A percentile compares a stretch with the other conserved stretches of the same genome.
Evolutionary conservation across 2,113 vertebrate genomes (phyloP).

Genomic region (Aplodontia rufa): DNA sequence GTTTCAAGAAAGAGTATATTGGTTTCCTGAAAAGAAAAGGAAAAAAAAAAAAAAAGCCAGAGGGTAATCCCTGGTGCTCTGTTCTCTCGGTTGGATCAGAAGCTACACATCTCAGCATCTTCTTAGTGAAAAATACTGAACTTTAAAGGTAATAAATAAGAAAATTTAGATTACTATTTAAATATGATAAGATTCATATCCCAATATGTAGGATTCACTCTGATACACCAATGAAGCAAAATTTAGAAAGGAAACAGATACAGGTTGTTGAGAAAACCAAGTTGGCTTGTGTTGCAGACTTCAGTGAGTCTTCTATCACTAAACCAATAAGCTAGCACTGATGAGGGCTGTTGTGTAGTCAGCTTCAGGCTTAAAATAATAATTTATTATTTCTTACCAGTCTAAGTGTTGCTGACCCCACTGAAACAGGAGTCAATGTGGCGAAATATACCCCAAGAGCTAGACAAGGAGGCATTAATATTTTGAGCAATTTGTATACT

Average conservation of each 20-base stretch:
- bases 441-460: background rate
- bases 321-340: background rate
- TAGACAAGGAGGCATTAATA: background rate
- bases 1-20: rapidly evolving
- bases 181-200: background rate
- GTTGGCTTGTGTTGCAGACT: background rate
- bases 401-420: background rate
- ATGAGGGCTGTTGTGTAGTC: background rate
- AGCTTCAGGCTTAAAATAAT: background rate
- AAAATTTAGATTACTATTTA: background rate
- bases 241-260: background rate
- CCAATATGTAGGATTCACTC: background rate
- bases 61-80: rapidly evolving
- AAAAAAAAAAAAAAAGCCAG: too few species aligned
- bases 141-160: background rate
- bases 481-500: background rate
- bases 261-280: background rate
- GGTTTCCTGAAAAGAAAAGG: background rate
- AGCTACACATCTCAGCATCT: background rate
- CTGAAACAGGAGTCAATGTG: rapidly evolving
- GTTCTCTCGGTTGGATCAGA: background rate
- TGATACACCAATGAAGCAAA: background rate
- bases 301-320: background rate
- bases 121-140: background rate
- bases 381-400: background rate